phyloP scores from a whole-genome alignment of 2,797 vertebrate species.

The Tarsius wallacei region DNA sequence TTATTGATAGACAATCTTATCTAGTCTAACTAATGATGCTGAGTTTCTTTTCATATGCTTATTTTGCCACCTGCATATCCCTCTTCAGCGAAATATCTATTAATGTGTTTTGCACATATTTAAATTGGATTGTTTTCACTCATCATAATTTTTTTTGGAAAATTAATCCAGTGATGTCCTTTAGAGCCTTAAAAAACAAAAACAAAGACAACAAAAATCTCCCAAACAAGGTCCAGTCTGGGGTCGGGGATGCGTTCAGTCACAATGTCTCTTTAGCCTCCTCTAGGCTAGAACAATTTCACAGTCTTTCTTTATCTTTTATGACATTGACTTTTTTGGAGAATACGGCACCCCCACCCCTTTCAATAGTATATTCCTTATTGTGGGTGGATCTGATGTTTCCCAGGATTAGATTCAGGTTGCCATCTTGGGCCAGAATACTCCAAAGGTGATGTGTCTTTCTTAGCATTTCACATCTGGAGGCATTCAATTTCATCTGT shows the following conservation, averaged over 20 bases:
- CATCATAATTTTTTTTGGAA: background rate
- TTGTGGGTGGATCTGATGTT: conserved; percentile 26
- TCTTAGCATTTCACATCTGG: background rate
- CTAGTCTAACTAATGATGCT: no score
- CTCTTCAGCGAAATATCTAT: no score
- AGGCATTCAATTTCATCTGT: background rate
- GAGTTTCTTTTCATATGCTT: no score
- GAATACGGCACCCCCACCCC: background rate
- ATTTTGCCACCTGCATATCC: no score
- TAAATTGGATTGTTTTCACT: no score
- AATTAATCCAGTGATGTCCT: background rate
- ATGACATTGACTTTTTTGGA: background rate
- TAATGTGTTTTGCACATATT: no score
- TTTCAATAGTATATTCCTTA: background rate
- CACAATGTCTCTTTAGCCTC: background rate
- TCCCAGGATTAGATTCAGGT: background rate
- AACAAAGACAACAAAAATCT: background rate
- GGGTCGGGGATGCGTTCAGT: background rate
- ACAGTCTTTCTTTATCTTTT: background rate
- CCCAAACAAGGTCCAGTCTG: background rate
- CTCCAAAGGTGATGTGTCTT: background rate
- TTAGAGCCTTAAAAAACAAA: background rate
- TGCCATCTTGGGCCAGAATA: background rate
- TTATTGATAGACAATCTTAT: background rate
- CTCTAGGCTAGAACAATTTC: background rate